Percentiles rank a stretch among this genome's conserved stretches.
phyloP scores from a whole-genome alignment of 2,888 invertebrate genomes.

The Leucophora obtusa region DNA sequence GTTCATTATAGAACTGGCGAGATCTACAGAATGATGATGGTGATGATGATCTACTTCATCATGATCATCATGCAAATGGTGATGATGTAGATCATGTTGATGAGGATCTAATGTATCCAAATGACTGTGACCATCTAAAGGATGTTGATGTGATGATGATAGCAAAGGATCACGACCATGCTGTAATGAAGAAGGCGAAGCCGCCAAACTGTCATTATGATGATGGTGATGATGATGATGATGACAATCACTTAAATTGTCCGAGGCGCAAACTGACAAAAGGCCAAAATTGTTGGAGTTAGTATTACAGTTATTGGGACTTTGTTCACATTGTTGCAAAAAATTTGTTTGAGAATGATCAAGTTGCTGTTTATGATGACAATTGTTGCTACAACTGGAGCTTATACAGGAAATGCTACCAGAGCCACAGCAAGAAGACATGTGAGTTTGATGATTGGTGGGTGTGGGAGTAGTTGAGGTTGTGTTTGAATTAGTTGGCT shows the following conservation, averaged over 20 bases:
- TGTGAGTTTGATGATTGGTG: slow-evolving; percentile 46
- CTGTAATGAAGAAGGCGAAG: slow-evolving; percentile 65
- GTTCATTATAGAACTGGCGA: slow-evolving; percentile 75
- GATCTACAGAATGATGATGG: slow-evolving; percentile 71
- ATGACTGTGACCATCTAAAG: slow-evolving; percentile 61
- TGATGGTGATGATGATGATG: slow-evolving; percentile 62
- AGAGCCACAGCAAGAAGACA: slow-evolving; percentile 26
- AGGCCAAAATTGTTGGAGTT: slow-evolving; percentile 52
- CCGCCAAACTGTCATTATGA: slow-evolving; percentile 62
- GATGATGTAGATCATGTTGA: slow-evolving; percentile 63
- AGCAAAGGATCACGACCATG: slow-evolving; percentile 75
- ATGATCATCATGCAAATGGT: slow-evolving; percentile 58
- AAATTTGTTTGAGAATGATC: slow-evolving; percentile 32
- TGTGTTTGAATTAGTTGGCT: slow-evolving; percentile 38
- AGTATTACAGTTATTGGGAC: slow-evolving; percentile 50
- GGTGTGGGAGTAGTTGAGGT: slow-evolving; percentile 53
- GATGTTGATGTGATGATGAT: slow-evolving; percentile 73
- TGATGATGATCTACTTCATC: slow-evolving; percentile 64
- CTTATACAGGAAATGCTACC: slow-evolving; percentile 49
- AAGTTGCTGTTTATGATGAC: slow-evolving; percentile 47
- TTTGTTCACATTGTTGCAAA: slow-evolving; percentile 56
- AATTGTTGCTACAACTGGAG: slow-evolving; percentile 48
- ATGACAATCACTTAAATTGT: slow-evolving; percentile 59
- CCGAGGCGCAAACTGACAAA: slow-evolving; percentile 58
- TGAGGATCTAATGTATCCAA: slow-evolving; percentile 62